Percentiles rank a stretch among this genome's conserved stretches.
phyloP scores from a whole-genome alignment of 1,140 invertebrate genomes.

The Drosophila sp. region DNA sequence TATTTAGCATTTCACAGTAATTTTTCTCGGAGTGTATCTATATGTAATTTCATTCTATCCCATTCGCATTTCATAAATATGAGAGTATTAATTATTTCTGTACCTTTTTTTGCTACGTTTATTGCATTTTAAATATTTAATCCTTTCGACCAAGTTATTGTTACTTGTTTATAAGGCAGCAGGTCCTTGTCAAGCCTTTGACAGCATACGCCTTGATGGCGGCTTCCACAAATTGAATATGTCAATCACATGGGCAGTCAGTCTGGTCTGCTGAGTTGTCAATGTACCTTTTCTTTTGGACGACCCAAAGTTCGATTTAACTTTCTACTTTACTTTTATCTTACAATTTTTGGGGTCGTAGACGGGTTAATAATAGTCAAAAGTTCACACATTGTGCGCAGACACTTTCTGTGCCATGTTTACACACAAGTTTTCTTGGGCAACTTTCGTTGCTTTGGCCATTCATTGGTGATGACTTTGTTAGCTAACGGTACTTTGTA shows the following conservation, averaged over 20 bases:
- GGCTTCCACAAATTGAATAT: conserved; percentile 41
- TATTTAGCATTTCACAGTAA: background rate
- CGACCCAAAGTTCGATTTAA: conserved; percentile 29
- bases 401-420: conserved; percentile 34
- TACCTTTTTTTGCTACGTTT: background rate
- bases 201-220: conserved; percentile 24
- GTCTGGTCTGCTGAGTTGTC: background rate
- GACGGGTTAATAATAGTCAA: conserved; percentile 47
- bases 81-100: background rate
- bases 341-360: conserved; percentile 36
- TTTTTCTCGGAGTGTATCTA: background rate
- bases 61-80: too few relatives aligned
- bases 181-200: conserved; percentile 10
- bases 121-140: conserved; percentile 1
- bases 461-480: conserved; percentile 65
- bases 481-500: conserved; percentile 61
- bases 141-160: background rate
- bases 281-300: background rate
- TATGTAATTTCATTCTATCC: too few relatives aligned
- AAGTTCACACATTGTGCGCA: conserved; percentile 47
- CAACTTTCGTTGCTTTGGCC: conserved; percentile 42
- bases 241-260: conserved; percentile 33
- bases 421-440: conserved; percentile 33
- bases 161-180: background rate
- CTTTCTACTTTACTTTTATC: conserved; percentile 52